Percentiles rank a stretch among this genome's conserved stretches.
Evolutionary conservation across 2,888 invertebrate species (phyloP).

Genomic region (Ptilodon capucinus): DNA sequence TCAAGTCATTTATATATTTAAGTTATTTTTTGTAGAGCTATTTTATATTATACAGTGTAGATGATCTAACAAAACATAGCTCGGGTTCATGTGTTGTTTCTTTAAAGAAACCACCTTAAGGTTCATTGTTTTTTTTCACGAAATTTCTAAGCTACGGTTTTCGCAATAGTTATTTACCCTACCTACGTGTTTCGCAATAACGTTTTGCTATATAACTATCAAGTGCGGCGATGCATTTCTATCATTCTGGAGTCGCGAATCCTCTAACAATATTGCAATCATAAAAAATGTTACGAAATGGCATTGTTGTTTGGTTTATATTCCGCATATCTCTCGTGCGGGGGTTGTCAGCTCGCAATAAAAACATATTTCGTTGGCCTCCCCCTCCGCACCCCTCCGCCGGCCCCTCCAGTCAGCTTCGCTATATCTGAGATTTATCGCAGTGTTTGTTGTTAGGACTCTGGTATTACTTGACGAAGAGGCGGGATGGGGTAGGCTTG

Average conservation of each 20-base stretch:
- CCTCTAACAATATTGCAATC: background rate
- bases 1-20: too few relatives aligned
- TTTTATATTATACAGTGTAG: too few relatives aligned
- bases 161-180: too few relatives aligned
- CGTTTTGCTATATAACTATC: too few relatives aligned
- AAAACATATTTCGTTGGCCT: slow-evolving; percentile 47
- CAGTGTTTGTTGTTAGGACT: slow-evolving; percentile 47
- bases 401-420: slow-evolving; percentile 39
- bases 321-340: slow-evolving; percentile 12
- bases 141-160: too few relatives aligned
- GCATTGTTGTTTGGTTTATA: slow-evolving; percentile 3
- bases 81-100: too few relatives aligned
- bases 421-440: slow-evolving; percentile 52
- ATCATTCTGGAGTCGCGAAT: too few relatives aligned
- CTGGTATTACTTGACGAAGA: slow-evolving; percentile 5
- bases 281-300: background rate
- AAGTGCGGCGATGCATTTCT: too few relatives aligned
- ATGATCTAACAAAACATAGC: too few relatives aligned
- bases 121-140: too few relatives aligned
- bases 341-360: slow-evolving; percentile 32
- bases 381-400: slow-evolving; percentile 8
- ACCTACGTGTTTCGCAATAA: background rate
- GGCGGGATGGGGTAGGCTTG: background rate
- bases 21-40: too few relatives aligned
- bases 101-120: too few relatives aligned